phyloP scores from a whole-genome alignment of 2,888 invertebrate genomes.

The Amiota communis region DNA sequence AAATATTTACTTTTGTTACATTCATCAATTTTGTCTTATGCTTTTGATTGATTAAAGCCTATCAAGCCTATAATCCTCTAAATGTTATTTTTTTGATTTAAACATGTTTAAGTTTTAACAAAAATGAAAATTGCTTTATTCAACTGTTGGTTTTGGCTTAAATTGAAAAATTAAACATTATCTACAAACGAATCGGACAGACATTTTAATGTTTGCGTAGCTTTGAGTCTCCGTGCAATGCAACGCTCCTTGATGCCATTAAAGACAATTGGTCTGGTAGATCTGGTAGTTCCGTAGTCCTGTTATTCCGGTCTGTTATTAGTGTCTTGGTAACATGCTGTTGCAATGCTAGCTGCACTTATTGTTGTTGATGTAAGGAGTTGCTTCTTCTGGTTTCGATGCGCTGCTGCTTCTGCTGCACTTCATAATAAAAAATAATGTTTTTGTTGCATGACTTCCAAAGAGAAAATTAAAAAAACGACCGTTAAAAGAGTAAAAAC shows the following conservation, averaged over 20 bases:
- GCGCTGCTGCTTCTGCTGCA: not conserved
- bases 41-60: too few relatives aligned
- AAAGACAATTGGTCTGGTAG: not conserved
- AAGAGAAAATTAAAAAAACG: slow-evolving; percentile 2
- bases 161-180: not conserved
- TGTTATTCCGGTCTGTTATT: not conserved
- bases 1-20: not conserved
- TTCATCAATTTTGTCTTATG: too few relatives aligned
- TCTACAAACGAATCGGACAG: not conserved
- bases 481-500: not conserved
- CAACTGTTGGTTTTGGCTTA: not conserved
- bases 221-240: not conserved
- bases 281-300: not conserved
- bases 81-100: too few relatives aligned
- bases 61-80: too few relatives aligned
- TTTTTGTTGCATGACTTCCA: slow-evolving; percentile 1
- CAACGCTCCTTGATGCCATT: not conserved
- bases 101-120: too few relatives aligned
- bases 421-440: slow-evolving; percentile 10
- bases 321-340: not conserved
- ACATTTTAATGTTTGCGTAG: not conserved
- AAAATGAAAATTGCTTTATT: too few relatives aligned
- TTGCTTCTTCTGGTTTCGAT: not conserved
- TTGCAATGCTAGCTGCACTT: not conserved
- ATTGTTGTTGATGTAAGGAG: too few relatives aligned